Evolutionary conservation across 1,140 invertebrate genomes (phyloP).

Genomic region (Chironomus striatipennis): DNA sequence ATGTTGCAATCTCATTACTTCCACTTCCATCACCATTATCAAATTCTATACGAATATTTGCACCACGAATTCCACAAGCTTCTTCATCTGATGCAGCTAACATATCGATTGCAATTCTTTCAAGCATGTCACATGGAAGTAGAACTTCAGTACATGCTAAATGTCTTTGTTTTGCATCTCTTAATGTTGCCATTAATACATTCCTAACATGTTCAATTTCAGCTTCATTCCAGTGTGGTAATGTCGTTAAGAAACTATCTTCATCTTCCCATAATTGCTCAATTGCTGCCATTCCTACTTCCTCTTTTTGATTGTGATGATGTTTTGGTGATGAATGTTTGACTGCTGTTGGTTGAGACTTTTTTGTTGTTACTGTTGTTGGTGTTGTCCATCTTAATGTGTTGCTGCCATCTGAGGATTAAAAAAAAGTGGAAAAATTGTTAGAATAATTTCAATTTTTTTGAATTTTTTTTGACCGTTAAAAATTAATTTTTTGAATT

Average conservation of each 20-base stretch:
- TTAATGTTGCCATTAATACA: not conserved
- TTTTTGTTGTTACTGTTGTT: not conserved
- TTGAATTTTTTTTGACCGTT: no score
- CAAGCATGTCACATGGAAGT: not conserved
- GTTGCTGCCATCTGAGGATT: not conserved
- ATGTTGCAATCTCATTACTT: not conserved
- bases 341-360: not conserved
- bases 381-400: not conserved
- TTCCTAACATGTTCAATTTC: not conserved
- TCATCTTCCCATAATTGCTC: not conserved
- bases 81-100: not conserved
- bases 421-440: no score
- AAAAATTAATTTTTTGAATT: not conserved
- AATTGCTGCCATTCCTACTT: not conserved
- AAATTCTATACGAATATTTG: not conserved
- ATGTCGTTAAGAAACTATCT: not conserved
- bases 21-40: not conserved
- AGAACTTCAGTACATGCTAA: not conserved
- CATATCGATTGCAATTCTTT: constrained; percentile 10
- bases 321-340: not conserved
- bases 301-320: not conserved
- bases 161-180: constrained; percentile 7
- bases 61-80: not conserved
- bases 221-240: not conserved
- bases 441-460: no score